Evolutionary conservation across 2,888 invertebrate species (phyloP).

Genomic region (Caenorhabditis afra): DNA sequence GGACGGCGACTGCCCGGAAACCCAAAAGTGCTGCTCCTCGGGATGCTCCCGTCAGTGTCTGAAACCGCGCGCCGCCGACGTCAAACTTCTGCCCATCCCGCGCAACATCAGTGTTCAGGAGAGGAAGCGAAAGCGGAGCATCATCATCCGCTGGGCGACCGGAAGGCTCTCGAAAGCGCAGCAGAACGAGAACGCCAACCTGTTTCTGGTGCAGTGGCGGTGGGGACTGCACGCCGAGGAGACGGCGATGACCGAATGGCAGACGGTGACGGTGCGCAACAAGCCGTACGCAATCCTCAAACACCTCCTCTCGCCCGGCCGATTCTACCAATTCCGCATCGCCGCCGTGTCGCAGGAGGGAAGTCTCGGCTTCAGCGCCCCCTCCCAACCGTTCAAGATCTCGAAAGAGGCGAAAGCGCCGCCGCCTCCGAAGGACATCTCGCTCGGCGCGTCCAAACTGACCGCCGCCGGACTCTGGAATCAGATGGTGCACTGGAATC

Average conservation of each 20-base stretch:
- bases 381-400: conserved; percentile 75
- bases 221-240: conserved; percentile 75
- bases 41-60: conserved; percentile 75
- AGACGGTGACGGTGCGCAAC: conserved; percentile 77
- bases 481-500: conserved; percentile 73
- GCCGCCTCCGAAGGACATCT: conserved; percentile 70
- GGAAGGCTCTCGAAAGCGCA: conserved; percentile 69
- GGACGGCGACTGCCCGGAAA: conserved; percentile 81
- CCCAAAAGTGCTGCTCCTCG: conserved; percentile 81
- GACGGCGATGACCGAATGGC: conserved; percentile 77
- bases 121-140: conserved; percentile 76
- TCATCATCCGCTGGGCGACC: conserved; percentile 78
- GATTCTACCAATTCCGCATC: conserved; percentile 79
- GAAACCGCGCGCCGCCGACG: conserved; percentile 59
- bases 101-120: conserved; percentile 74
- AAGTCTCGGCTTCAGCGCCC: conserved; percentile 80
- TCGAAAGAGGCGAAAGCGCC: conserved; percentile 78
- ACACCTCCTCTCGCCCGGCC: conserved; percentile 78
- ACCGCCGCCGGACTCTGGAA: conserved; percentile 65
- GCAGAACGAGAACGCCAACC: conserved; percentile 71
- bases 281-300: conserved; percentile 80
- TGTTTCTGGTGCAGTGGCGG: conserved; percentile 79
- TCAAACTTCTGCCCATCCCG: conserved; percentile 74
- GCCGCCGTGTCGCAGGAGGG: conserved; percentile 80
- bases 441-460: conserved; percentile 63